Percentiles rank a stretch among this genome's conserved stretches.
Conservation (phyloP, 2,888 invertebrate species). For the Ennomos quercinarius region DNA sequence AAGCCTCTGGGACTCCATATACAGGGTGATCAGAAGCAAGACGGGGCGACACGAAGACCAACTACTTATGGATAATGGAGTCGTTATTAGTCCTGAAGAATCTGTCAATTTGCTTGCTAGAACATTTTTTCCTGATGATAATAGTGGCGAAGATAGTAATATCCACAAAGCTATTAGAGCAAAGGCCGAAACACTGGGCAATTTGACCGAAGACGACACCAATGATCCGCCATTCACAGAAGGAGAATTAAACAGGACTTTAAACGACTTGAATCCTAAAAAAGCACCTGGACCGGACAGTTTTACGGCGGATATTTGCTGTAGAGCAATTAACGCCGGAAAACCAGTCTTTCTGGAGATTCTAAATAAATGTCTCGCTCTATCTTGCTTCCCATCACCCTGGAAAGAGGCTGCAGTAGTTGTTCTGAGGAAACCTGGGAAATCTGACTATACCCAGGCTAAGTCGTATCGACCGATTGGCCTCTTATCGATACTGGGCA, state of each 20-base stretch:
- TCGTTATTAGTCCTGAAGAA: background rate
- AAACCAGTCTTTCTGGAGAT: no score
- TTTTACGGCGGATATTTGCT: slow-evolving; percentile 41
- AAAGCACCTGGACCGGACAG: slow-evolving; percentile 42
- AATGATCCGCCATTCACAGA: slow-evolving; percentile 32
- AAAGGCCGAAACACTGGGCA: background rate
- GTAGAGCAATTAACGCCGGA: no score
- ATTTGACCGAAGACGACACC: background rate
- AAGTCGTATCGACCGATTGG: no score
- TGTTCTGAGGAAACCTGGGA: background rate
- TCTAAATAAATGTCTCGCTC: background rate
- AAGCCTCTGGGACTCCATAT: slow-evolving; percentile 20
- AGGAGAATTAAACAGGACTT: background rate
- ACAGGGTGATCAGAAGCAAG: slow-evolving; percentile 11
- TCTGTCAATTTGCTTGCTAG: background rate
- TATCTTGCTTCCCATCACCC: slow-evolving; percentile 1
- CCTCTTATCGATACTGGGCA: no score
- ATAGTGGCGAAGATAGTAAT: background rate
- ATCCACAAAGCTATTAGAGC: slow-evolving; percentile 4
- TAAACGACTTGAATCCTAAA: slow-evolving; percentile 23
- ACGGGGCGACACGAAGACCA: slow-evolving; percentile 3
- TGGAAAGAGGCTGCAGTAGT: slow-evolving; percentile 1
- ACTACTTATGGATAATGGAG: background rate
- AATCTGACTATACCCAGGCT: no score
- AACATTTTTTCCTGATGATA: slow-evolving; percentile 8